Conservation (phyloP, 2,113 vertebrate genomes). For the Myotis yumanensis region DNA sequence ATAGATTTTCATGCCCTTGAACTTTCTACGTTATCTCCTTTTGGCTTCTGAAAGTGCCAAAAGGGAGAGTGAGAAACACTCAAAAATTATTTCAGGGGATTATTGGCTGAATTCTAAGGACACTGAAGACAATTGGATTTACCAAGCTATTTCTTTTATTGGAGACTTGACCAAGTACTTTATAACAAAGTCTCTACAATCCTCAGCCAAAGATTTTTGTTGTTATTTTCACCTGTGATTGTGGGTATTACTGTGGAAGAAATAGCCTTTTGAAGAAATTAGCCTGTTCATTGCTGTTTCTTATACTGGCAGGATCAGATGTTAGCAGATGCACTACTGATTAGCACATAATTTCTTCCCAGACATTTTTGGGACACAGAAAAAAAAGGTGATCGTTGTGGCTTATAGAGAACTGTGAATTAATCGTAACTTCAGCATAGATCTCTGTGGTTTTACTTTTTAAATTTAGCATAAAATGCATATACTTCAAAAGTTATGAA, state of each 20-base stretch:
- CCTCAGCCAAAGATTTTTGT: not conserved
- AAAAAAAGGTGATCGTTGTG: not conserved
- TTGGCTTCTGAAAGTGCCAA: slow-evolving; percentile 48
- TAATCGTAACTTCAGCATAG: not conserved
- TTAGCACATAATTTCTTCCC: not conserved
- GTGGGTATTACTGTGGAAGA: not conserved
- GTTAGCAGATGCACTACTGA: not conserved
- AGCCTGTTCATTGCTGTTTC: not conserved
- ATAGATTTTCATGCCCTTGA: slow-evolving; percentile 55
- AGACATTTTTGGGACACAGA: not conserved
- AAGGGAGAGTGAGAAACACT: not conserved
- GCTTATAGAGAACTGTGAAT: not conserved
- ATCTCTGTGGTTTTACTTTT: not conserved
- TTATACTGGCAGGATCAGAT: not conserved
- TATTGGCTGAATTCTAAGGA: slow-evolving; percentile 14
- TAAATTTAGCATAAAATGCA: not conserved
- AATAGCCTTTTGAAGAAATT: not conserved
- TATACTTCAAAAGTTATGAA: not conserved
- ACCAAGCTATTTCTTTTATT: not conserved
- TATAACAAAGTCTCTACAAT: not conserved
- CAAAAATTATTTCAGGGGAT: not conserved
- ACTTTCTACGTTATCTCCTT: slow-evolving; percentile 39
- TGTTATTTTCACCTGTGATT: not conserved
- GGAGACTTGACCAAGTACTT: not conserved
- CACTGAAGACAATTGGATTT: slow-evolving; percentile 1